These are phyloP conservation scores for Tanypteryx hageni DNA, from an alignment of 2,888 invertebrate genomes.

Conservation along the genomic window DNA sequence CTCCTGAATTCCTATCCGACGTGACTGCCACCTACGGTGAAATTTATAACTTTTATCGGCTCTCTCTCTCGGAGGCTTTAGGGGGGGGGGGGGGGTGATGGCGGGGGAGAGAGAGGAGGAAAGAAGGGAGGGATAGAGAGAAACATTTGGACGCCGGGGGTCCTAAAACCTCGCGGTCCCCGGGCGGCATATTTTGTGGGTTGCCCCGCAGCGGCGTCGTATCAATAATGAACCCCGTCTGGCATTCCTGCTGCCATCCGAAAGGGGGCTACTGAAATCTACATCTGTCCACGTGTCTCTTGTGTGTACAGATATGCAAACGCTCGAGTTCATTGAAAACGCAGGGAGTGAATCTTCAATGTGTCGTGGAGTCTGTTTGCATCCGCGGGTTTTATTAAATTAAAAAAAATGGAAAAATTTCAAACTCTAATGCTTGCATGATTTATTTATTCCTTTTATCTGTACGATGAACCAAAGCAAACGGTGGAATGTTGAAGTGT, in stretches of 20 bases:
- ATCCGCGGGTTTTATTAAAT: background rate
- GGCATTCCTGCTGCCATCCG: background rate
- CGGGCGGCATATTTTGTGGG: no score
- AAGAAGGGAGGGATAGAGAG: no score
- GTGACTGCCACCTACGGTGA: no score
- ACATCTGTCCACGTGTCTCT: background rate
- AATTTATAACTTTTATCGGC: no score
- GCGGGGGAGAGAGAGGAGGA: background rate
- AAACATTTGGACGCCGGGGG: no score
- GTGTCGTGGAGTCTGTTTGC: background rate
- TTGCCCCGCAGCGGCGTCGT: background rate
- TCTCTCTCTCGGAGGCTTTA: background rate
- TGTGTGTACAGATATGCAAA: background rate
- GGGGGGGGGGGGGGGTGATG: background rate
- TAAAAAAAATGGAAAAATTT: no score
- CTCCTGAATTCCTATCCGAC: no score
- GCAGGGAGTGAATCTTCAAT: background rate
- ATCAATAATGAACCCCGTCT: constrained; percentile 23
- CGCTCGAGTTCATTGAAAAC: background rate
- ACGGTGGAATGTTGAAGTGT: no score
- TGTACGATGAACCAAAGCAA: no score
- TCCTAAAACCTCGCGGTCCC: no score
- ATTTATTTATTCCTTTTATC: no score
- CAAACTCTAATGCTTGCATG: no score
- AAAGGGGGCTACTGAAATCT: background rate